These are phyloP conservation scores for Peromyscus maniculatus DNA, from an alignment of 2,113 vertebrate genomes.

Conservation along the genomic window DNA sequence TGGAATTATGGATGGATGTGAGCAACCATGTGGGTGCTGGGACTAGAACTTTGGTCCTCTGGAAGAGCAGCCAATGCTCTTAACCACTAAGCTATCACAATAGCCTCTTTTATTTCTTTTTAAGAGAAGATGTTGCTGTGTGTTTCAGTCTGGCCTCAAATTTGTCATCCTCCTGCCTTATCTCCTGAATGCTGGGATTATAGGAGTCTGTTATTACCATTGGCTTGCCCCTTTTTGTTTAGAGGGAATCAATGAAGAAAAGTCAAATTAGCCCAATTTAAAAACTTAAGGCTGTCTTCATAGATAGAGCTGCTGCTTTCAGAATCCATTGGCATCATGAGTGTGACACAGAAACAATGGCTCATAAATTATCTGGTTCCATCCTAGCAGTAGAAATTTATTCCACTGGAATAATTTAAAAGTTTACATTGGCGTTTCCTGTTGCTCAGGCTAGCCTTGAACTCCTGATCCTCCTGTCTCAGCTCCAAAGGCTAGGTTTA, in stretches of 20 bases:
- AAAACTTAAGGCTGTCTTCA: neutral
- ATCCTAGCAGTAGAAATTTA: neutral
- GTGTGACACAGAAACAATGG: neutral
- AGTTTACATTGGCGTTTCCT: neutral
- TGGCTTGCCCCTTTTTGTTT: neutral
- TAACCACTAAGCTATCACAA: no score
- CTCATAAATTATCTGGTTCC: constrained; percentile 4
- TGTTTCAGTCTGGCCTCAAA: neutral
- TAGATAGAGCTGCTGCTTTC: neutral
- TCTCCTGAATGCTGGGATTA: neutral
- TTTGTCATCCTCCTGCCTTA: neutral
- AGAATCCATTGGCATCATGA: constrained; percentile 27
- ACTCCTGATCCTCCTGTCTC: no score
- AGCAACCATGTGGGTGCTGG: neutral
- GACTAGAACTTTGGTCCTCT: neutral
- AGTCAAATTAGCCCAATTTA: neutral
- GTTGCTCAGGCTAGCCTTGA: neutral
- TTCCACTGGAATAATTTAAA: neutral
- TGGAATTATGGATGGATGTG: neutral
- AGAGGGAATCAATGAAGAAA: neutral
- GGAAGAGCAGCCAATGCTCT: neutral
- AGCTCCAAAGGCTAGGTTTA: neutral
- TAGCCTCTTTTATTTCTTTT: neutral
- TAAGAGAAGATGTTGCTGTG: neutral
- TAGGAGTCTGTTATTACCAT: neutral